Evolutionary conservation across 2,797 vertebrate species (phyloP).

Genomic region (Spinus olivaceus): DNA sequence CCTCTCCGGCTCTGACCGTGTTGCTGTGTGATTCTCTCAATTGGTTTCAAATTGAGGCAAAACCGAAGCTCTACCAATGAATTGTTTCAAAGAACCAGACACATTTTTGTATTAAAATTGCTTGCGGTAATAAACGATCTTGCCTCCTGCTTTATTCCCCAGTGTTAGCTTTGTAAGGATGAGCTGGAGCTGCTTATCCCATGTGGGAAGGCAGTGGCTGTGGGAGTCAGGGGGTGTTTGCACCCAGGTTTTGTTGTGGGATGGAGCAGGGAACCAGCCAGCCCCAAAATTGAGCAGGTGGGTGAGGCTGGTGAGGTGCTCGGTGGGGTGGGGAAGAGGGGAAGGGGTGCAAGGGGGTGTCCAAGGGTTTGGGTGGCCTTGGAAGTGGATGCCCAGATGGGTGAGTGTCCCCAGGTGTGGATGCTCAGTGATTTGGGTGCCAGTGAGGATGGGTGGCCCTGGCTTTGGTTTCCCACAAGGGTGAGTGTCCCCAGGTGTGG

Average conservation of each 20-base stretch:
- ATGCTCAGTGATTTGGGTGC: fast-evolving
- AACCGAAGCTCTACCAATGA: conserved; percentile 84
- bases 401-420: background rate
- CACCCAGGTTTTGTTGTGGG: fast-evolving
- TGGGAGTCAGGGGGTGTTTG: fast-evolving
- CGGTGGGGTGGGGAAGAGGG: background rate
- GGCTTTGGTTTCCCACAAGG: too few species aligned
- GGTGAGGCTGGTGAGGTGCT: background rate
- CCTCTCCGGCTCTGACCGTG: conserved; percentile 74
- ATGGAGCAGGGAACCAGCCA: background rate
- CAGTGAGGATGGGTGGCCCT: background rate
- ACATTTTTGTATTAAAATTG: conserved; percentile 86
- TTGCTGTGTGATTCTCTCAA: conserved; percentile 83
- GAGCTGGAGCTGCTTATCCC: background rate
- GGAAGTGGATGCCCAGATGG: fast-evolving
- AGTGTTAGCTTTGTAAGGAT: background rate
- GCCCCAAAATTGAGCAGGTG: background rate
- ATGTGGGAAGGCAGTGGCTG: fast-evolving
- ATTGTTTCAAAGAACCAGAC: conserved; percentile 75
- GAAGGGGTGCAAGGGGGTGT: background rate
- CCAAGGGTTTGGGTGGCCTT: background rate
- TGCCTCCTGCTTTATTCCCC: conserved; percentile 70
- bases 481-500: too few species aligned
- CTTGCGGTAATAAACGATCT: conserved; percentile 78
- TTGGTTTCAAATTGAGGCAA: conserved; percentile 78